A percentile compares a stretch with the other conserved stretches of the same genome.
Conservation (phyloP, 2,888 invertebrate species). For the Resseliella maxima region DNA sequence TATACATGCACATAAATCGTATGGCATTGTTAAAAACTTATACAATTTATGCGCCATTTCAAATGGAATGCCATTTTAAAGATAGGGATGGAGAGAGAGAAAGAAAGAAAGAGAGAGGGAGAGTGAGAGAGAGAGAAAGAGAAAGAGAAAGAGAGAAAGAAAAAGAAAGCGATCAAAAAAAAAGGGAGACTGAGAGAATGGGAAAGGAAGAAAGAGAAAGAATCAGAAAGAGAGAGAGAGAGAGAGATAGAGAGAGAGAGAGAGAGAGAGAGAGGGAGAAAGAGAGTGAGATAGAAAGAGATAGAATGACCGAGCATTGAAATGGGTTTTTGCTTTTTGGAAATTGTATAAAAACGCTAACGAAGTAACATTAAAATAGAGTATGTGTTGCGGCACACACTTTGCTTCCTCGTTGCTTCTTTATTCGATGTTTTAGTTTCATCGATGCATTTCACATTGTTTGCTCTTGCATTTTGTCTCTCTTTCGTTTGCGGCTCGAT, state of each 20-base stretch:
- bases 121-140: too few species aligned
- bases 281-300: too few species aligned
- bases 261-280: too few species aligned
- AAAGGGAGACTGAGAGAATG: too few species aligned
- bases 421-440: not conserved
- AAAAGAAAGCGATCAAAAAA: too few species aligned
- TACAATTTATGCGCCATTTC: not conserved
- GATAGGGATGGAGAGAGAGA: too few species aligned
- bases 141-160: too few species aligned
- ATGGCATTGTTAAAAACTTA: not conserved
- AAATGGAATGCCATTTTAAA: not conserved
- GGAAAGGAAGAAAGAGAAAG: too few species aligned
- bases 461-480: not conserved
- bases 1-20: not conserved
- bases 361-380: not conserved
- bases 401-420: not conserved
- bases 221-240: too few species aligned
- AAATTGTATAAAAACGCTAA: not conserved
- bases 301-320: too few species aligned
- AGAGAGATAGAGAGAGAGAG: too few species aligned
- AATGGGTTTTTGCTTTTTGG: conserved; percentile 20
- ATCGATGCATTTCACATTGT: conserved; percentile 48
- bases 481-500: conserved; percentile 17
- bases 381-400: not conserved
- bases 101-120: too few species aligned